Evolutionary conservation across 2,888 invertebrate genomes (phyloP), one percentile per base, ranked within the genome.

Genomic region (Conchocele bisecta): DNA sequence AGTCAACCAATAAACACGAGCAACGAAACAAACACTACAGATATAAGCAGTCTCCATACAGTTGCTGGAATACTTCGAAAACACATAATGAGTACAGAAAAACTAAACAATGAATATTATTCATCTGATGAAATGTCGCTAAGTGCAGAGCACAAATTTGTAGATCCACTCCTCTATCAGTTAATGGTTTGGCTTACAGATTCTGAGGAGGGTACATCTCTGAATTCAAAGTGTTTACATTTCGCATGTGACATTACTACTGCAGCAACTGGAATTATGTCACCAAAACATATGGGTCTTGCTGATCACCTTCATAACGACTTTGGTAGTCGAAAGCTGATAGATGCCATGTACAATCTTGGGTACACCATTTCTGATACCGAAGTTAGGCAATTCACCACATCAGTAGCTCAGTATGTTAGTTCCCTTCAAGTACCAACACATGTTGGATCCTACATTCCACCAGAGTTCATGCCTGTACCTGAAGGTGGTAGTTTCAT

Each of bases 251-350:
- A 7, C 17, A 9, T 46, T 7, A 46, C 46, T 26, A 22, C 7
- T 11, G 7, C 28, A 20, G 15, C 31, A 7, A 13, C 28, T 20
- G 11, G 29, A 24, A n/a, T 17, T 28, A 20, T 15, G 31, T 29
- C 15, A 9, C 56, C 56, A 42, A 56, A 56, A 42, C 56, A 56
- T 28, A 28, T 56, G 28, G 41, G 56, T 11, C 28, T 56, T 2
- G 39, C 41, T 17, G 56, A 42, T 39, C 17, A 56, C 31, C 42
- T 56, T 11, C 41, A 41, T 26, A 15, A 56, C n/a, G 28, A 26
- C 17, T 56, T 37, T 42, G 35, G 22, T 11, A 56, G 56, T 24
- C 22, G 39, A 24, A 22, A 41, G 20, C 26, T 56, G 1, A 56
- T 56, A 24, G 56, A 41, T 29, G 56, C 41, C 28, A 22, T 56